Base-by-base conservation (phyloP, 2,888 invertebrate genomes). In the Acleris holmiana region DNA sequence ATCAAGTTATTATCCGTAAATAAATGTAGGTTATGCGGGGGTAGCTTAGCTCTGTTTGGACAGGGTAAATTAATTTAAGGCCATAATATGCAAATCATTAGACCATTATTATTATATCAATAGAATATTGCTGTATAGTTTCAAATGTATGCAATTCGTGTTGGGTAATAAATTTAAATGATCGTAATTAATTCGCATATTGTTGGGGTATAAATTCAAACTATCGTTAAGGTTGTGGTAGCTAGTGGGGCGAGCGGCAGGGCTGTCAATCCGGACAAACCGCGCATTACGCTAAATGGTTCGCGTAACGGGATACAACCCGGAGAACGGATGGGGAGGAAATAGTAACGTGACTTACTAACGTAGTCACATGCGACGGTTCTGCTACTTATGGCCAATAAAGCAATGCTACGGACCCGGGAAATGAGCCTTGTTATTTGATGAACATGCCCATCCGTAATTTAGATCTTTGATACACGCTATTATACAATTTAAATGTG, bases 201-300 rank as follows among this genome's bases (percentile, higher is more conserved):
- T 77, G 77, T 60, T 49, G 55, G 78, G 72, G 74, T 74, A 70
- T 71, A 78, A 77, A 75, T 79, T 83, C 76, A 77, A 88, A 88
- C 82, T 85, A 81, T 82, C 86, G 78, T 89, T 86, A 85, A 76
- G 73, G 76, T 77, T 73, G 69, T 65, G 68, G 68, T 70, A 77
- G 77, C 78, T 77, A 76, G 76, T 61, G 70, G 75, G 72, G 48
- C 73, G 70, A 74, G 68, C 65, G 50, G 23, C 29, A 48, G 68
- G 73, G 76, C 84, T 90, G 91, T 91, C 90, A 90, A 91, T 90
- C 90, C 88, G 80, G 71, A 77, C 80, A 87, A 90, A 91, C 91
- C 91, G 83, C 91, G 88, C 86, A 89, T 91, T 89, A 91, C 79
- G 84, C 81, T 86, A 91, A 91, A 92, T 91, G 91, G 90, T 79